Percentiles rank a stretch among this genome's conserved stretches.
These are phyloP conservation scores for Catocala nupta DNA, from an alignment of 2,888 invertebrate genomes.

Conservation along the genomic window DNA sequence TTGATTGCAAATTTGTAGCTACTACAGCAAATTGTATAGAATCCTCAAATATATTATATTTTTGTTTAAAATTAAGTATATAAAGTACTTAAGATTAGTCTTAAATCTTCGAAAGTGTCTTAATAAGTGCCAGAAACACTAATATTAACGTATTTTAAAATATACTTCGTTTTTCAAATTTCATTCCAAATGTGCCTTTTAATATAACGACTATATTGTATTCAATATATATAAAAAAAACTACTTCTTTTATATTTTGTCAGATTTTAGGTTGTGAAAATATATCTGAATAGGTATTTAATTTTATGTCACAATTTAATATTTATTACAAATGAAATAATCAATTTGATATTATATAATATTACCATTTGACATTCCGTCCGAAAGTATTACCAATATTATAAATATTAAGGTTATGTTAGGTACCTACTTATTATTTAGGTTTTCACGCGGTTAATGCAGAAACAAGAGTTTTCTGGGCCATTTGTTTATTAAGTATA, in stretches of 20 bases:
- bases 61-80: conserved; percentile 24
- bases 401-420: conserved; percentile 49
- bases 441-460: conserved; percentile 40
- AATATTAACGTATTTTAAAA: conserved; percentile 36
- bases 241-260: conserved; percentile 30
- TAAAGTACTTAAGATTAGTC: conserved; percentile 34
- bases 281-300: conserved; percentile 47
- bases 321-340: conserved; percentile 46
- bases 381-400: conserved; percentile 78
- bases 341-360: conserved; percentile 47
- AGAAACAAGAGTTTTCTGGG: conserved; percentile 57
- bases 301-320: conserved; percentile 65
- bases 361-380: conserved; percentile 73
- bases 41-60: conserved; percentile 36
- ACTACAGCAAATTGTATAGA: conserved; percentile 41
- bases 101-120: conserved; percentile 44
- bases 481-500: conserved; percentile 57
- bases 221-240: conserved; percentile 12
- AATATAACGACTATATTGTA: conserved; percentile 23
- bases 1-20: conserved; percentile 14
- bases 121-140: conserved; percentile 54
- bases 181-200: conserved; percentile 51
- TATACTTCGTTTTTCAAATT: conserved; percentile 22
- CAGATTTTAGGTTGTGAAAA: conserved; percentile 70
- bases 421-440: conserved; percentile 41